Evolutionary conservation across 1,140 invertebrate genomes (phyloP), one percentile per base, ranked within the genome.

Genomic region (Elysia chlorotica): DNA sequence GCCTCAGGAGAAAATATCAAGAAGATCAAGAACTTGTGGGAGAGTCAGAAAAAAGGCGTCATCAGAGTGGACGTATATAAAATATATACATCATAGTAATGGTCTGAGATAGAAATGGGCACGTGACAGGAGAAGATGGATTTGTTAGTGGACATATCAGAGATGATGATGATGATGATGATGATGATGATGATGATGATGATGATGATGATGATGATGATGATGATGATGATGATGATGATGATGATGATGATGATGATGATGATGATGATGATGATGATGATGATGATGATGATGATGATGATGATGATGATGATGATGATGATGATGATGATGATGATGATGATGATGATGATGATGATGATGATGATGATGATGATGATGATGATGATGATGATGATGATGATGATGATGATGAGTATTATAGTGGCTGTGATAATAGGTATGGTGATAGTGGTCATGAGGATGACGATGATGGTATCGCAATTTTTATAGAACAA

Each of bases 241-340:
- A 30, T 63, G 61, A 35, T 63, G 61, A 35, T 63, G 65, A 35
- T 63, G 61, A 30, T 30, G 61, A 30, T 63, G 61, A 35, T 63
- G 61, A 63, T 63, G 61, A 35, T 57, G 61, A 65, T 65, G 62
- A 65, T 65, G 62, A 65, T 65, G 61, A 63, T 57, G 54, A 57
- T n/a, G 54, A 57, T 4, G 62, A 4, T 4, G 62, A 65, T 65
- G 62, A 4, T 65, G 62, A 4, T 68, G 71, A 66, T 66, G 71
- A 73, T 65, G 70, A 72, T 65, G 70, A 66, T 65, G 70, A 35
- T 28, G 56, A 48, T 36, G 56, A 30, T 65, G 59, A 28, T 63
- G 57, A 31, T 65, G 70, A 65, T 71, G 70, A 73, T 69, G 37
- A 48, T 73, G 71, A 66, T 67, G 63, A 73, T 31, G 36, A 53